phyloP scores from a whole-genome alignment of 2,797 vertebrate genomes.

The Microtus californicus region DNA sequence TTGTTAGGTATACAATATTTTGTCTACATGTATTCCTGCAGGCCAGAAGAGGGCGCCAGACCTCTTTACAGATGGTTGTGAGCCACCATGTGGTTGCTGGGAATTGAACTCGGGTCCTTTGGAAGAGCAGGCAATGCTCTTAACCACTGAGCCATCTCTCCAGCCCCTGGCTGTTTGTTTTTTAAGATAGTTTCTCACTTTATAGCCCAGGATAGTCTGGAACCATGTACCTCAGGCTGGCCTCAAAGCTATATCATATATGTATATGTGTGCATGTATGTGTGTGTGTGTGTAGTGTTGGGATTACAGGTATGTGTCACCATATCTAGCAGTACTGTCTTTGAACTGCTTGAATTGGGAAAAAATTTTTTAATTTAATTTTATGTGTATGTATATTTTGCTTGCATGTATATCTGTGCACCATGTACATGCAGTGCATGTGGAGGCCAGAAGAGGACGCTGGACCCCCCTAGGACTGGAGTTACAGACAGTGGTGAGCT shows the following conservation, averaged over 20 bases:
- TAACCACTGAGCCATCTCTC: too few relatives aligned
- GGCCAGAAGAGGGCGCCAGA: too few relatives aligned
- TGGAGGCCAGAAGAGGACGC: not conserved
- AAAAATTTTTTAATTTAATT: not conserved
- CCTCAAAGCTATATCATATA: not conserved
- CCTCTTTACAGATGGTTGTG: too few relatives aligned
- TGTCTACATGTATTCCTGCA: too few relatives aligned
- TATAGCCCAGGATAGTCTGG: not conserved
- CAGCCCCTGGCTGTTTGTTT: too few relatives aligned
- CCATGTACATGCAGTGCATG: not conserved
- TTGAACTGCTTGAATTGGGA: not conserved
- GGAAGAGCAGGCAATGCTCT: too few relatives aligned
- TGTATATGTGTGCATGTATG: too few relatives aligned
- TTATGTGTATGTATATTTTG: not conserved
- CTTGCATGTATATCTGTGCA: not conserved
- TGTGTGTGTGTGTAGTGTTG: too few relatives aligned
- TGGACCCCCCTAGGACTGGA: not conserved
- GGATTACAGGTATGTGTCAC: not conserved
- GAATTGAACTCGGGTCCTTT: too few relatives aligned
- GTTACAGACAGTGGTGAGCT: not conserved
- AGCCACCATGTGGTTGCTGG: too few relatives aligned
- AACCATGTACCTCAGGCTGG: not conserved
- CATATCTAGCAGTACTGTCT: not conserved
- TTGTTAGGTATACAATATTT: too few relatives aligned
- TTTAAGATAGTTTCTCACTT: too few relatives aligned